phyloP scores from a whole-genome alignment of 2,888 invertebrate species.

The Andrena flavipes region DNA sequence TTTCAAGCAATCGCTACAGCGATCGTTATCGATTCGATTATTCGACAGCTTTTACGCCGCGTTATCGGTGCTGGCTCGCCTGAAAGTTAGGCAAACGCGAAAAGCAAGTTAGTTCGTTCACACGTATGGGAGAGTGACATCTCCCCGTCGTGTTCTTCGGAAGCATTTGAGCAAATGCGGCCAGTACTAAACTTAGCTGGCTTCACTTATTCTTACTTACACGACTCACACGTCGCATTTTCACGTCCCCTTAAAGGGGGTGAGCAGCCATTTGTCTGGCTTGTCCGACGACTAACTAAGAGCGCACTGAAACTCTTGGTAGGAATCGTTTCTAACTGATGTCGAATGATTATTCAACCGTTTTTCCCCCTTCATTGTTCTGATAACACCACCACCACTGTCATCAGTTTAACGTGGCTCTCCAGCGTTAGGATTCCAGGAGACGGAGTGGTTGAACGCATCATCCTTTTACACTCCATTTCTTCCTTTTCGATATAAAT shows the following conservation, averaged over 20 bases:
- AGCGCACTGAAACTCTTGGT: conserved; percentile 39
- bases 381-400: conserved; percentile 40
- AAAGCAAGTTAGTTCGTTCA: conserved; percentile 43
- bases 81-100: conserved; percentile 13
- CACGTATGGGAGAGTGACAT: conserved; percentile 49
- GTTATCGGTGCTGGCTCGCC: conserved; percentile 22
- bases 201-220: conserved; percentile 79
- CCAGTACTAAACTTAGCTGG: conserved; percentile 73
- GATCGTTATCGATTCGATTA: conserved; percentile 50
- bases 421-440: background rate
- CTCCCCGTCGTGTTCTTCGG: conserved; percentile 62
- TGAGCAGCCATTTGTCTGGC: conserved; percentile 78
- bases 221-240: conserved; percentile 74
- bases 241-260: conserved; percentile 59
- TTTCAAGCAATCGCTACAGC: conserved; percentile 24
- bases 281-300: conserved; percentile 72
- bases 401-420: conserved; percentile 10
- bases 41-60: conserved; percentile 26
- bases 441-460: background rate
- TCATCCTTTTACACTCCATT: background rate
- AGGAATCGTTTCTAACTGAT: conserved; percentile 65
- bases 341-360: conserved; percentile 66
- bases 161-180: conserved; percentile 73
- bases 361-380: conserved; percentile 59
- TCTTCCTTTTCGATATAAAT: background rate